Base-by-base conservation (phyloP, 2,888 invertebrate genomes). In the Pegoplata infirma region DNA sequence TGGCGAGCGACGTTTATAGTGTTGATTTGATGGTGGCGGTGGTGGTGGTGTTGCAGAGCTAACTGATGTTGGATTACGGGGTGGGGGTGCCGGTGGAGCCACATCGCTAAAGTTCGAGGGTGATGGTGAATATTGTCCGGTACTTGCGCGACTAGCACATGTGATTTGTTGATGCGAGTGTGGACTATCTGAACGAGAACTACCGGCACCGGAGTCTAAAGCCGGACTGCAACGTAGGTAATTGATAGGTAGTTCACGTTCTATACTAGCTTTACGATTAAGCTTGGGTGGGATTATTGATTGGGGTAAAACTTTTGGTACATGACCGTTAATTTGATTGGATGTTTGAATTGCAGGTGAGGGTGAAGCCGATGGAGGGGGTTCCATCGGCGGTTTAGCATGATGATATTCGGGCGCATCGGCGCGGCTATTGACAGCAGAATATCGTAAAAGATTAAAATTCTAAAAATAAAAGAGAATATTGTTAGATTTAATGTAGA, bases 121-220 rank as follows among this genome's bases (percentile, higher is more conserved):
- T 40, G 91, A 92, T 19, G 91, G 92, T 64, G 91, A 92, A 82
- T 89, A 90, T 82, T 88, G 90, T 8, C 89, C 89, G 21, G 87
- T 88, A 83, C 88, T 88, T 51, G 87, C 85, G 8, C 89, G 86
- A 82, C 91, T 90, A 83, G 91, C 91, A 82, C 88, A 87, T 63
- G 88, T 87, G 61, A 94, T 90, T 84, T 94, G 94, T 83, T 94
- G 94, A 85, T 94, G 92, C 53, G 91, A 90, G 81, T 96, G 93
- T 14, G 96, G 97, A 88, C 96, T 96, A 87, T 97, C 97, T 5
- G 97, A 97, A 67, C 97, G 92, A 51, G 96, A 96, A 86, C 96
- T 96, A 58, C 96, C 96, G 12, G 96, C 96, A 16, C 96, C 96
- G 67, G 95, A 96, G 87, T 96, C 96, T 76, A 96, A 90, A 17